A percentile compares a stretch with the other conserved stretches of the same genome.
Evolutionary conservation across 2,113 vertebrate species (phyloP).

Genomic region (Apodemus sylvaticus): DNA sequence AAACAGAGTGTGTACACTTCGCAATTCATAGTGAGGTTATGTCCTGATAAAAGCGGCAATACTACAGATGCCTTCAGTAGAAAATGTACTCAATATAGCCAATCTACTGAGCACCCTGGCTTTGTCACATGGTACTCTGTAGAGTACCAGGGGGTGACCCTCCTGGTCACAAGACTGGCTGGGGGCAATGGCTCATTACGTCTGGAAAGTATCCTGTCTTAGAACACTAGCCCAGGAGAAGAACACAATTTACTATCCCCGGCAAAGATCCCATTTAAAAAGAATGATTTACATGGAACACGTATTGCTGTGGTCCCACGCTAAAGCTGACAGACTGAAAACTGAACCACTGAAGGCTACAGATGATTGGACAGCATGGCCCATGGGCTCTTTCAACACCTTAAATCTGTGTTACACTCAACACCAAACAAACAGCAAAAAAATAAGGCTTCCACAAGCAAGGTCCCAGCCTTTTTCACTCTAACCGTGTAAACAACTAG

Average conservation of each 20-base stretch:
- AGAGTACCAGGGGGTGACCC: neutral
- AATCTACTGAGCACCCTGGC: neutral
- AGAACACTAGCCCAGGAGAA: neutral
- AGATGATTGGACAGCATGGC: neutral
- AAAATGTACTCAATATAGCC: neutral
- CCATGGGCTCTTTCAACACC: neutral
- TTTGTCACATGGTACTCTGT: neutral
- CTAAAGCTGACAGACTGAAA: neutral
- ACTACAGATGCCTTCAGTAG: neutral
- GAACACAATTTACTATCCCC: neutral
- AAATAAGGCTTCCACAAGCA: neutral
- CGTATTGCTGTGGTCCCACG: neutral
- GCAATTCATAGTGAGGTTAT: neutral
- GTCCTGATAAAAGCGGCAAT: neutral
- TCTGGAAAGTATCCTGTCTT: neutral
- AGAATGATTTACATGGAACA: neutral
- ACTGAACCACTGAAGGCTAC: neutral
- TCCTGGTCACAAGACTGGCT: neutral
- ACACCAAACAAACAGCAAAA: neutral
- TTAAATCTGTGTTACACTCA: neutral
- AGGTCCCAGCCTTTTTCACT: neutral
- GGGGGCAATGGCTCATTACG: neutral
- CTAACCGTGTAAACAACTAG: neutral
- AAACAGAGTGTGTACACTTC: neutral
- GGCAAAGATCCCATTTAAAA: neutral